Conservation (phyloP, 2,113 vertebrate genomes). For the Osmerus eperlanus region DNA sequence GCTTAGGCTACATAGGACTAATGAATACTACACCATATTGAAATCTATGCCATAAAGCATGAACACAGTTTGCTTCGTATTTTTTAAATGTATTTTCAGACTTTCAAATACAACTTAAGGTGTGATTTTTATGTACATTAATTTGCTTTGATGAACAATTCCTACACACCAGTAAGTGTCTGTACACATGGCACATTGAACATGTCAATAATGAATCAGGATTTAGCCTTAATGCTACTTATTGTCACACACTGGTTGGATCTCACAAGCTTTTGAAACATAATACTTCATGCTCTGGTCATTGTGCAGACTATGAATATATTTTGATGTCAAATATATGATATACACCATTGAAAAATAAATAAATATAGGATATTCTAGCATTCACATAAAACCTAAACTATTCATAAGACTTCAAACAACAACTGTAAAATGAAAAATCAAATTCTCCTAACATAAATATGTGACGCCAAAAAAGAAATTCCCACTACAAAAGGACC, state of each 20-base stretch:
- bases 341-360: slow-evolving; percentile 17
- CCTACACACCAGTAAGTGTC: neutral
- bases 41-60: slow-evolving; percentile 14
- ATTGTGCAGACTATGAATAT: no score
- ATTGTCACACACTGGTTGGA: neutral
- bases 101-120: neutral
- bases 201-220: slow-evolving; percentile 3
- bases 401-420: no score
- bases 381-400: no score
- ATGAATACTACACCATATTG: no score
- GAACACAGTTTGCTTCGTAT: neutral
- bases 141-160: slow-evolving; percentile 17
- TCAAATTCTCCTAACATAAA: no score
- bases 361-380: neutral
- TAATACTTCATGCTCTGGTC: no score
- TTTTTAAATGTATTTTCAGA: neutral
- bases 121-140: slow-evolving; percentile 41
- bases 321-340: no score
- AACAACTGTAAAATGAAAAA: no score
- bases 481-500: slow-evolving; percentile 10
- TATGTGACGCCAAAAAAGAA: no score
- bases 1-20: no score
- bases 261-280: slow-evolving; percentile 3
- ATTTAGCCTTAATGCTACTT: neutral
- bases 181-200: neutral